These are phyloP conservation scores for Sebastes fasciatus DNA, from an alignment of 2,113 vertebrate genomes.

Conservation along the genomic window DNA sequence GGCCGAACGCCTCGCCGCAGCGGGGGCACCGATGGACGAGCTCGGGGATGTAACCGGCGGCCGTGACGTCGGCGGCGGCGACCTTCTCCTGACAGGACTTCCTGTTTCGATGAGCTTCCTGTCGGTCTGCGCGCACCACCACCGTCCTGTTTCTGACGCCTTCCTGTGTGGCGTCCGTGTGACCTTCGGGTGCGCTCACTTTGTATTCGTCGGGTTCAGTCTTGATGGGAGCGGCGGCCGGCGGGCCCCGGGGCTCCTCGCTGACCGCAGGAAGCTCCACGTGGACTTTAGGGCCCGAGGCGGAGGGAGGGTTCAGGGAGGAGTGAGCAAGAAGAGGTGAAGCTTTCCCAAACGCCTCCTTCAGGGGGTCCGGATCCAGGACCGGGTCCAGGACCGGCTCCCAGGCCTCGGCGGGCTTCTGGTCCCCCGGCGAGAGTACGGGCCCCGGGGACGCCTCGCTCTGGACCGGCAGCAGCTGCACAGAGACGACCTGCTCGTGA, in stretches of 20 bases:
- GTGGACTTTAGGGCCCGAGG: not conserved
- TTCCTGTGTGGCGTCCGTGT: not conserved
- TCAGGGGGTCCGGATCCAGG: not conserved
- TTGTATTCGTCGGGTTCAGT: constrained; percentile 63
- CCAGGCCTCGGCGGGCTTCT: constrained; percentile 4
- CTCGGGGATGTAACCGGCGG: not conserved
- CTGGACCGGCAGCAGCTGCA: constrained; percentile 26
- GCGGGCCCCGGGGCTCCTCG: not conserved
- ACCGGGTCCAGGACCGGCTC: not conserved
- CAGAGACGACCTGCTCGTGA: constrained; percentile 20
- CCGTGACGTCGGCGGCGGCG: rapidly evolving
- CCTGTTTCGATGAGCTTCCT: not conserved
- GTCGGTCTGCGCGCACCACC: not conserved
- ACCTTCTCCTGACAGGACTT: constrained; percentile 13
- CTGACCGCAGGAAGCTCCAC: not conserved
- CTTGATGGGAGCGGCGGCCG: constrained; percentile 59
- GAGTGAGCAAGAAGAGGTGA: not conserved
- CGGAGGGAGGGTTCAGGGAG: not conserved
- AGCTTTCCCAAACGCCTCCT: not conserved
- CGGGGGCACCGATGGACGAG: constrained; percentile 72
- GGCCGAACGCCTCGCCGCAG: constrained; percentile 75
- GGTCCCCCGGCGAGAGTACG: not conserved
- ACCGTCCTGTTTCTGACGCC: not conserved
- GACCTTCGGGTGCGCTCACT: constrained; percentile 45
- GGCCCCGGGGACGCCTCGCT: not conserved